Evolutionary conservation across 53 echinoderm and acorn worm genomes (phyloP).

Genomic region (Stichopus horrens): DNA sequence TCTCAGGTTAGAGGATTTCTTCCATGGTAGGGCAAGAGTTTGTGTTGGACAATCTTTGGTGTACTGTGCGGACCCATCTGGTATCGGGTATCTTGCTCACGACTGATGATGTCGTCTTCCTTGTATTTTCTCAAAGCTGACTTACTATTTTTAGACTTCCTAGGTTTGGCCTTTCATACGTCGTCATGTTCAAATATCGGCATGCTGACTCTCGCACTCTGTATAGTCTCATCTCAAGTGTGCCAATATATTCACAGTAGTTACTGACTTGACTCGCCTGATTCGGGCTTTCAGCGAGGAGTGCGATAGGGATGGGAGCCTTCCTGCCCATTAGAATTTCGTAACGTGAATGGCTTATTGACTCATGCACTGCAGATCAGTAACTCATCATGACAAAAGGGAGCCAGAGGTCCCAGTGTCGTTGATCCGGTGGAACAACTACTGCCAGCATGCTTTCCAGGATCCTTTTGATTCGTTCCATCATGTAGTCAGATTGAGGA

Average conservation of each 20-base stretch:
- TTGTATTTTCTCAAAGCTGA: no score
- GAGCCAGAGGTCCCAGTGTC: constrained; percentile 14
- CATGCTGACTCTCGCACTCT: background rate
- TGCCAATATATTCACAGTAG: no score
- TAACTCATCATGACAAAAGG: constrained; percentile 18
- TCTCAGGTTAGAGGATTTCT: no score
- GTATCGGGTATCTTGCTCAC: constrained; percentile 2
- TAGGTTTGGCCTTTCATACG: no score
- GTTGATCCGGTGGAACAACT: no score
- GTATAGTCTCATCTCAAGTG: no score
- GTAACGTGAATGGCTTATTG: background rate
- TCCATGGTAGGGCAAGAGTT: constrained; percentile 22
- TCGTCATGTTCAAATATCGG: background rate
- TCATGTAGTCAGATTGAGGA: constrained; percentile 12
- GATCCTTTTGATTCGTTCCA: constrained; percentile 14
- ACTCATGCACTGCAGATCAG: constrained; percentile 7
- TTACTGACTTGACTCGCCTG: background rate
- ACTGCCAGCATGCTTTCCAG: constrained; percentile 9
- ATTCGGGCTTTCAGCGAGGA: background rate
- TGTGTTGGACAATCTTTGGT: constrained; percentile 1
- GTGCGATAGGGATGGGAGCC: background rate
- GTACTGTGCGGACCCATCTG: constrained; percentile 24
- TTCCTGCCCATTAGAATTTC: background rate
- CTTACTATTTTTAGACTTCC: no score
- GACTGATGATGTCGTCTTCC: no score